Conservation (phyloP, 2,113 vertebrate species). For the Vicugna pacos region DNA sequence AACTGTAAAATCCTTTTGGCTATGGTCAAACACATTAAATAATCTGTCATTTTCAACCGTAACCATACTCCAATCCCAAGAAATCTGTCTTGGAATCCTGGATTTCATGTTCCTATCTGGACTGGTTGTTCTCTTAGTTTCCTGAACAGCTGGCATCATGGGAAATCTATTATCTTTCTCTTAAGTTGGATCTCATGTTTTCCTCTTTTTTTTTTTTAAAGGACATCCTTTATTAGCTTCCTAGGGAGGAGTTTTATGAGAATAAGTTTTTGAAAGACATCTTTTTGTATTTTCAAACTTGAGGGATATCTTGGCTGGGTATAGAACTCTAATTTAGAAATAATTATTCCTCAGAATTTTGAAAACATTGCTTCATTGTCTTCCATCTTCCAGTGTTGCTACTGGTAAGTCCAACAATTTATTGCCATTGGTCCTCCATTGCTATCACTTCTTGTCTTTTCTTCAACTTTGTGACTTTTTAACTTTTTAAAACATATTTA, state of each 20-base stretch:
- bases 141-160: not conserved
- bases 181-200: not conserved
- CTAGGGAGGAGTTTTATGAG: not conserved
- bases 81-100: not conserved
- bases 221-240: not conserved
- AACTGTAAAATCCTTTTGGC: not conserved
- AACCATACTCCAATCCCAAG: not conserved
- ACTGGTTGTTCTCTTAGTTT: not conserved
- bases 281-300: not conserved
- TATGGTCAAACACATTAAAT: not conserved
- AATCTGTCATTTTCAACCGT: not conserved
- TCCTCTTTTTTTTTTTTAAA: not conserved
- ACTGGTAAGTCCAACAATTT: not conserved
- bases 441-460: not conserved
- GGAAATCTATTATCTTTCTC: not conserved
- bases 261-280: conserved; percentile 2
- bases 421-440: not conserved
- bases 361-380: not conserved
- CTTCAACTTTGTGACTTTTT: conserved; percentile 1
- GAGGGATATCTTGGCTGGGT: conserved; percentile 14
- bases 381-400: not conserved
- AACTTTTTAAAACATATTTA: conserved; percentile 3
- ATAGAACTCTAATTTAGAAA: conserved; percentile 26
- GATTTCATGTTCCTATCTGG: not conserved
- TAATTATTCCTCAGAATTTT: not conserved